These are phyloP conservation scores for Isaurus tuberculatus DNA, from an alignment of 92 coral and sea anemone genomes.

Conservation along the genomic window DNA sequence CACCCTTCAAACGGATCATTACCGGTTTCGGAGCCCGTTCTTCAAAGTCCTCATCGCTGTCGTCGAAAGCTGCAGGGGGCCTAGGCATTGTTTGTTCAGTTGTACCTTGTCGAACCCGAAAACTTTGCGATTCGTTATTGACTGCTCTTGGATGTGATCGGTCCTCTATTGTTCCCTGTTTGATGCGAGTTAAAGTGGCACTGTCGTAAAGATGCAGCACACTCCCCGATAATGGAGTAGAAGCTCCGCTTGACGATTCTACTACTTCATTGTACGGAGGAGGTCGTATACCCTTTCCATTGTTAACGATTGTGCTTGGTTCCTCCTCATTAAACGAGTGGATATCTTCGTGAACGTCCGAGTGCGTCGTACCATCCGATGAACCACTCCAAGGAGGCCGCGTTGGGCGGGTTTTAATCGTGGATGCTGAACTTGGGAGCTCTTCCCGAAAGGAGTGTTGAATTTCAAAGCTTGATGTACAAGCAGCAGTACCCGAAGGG, in stretches of 20 bases:
- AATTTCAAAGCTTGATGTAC: constrained; percentile 60
- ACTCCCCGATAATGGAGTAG: constrained; percentile 57
- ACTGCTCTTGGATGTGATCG: constrained; percentile 43
- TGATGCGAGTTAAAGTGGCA: constrained; percentile 53
- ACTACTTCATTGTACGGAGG: constrained; percentile 86
- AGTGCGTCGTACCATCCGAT: constrained; percentile 56
- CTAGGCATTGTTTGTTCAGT: constrained; percentile 67
- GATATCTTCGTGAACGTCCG: constrained; percentile 61
- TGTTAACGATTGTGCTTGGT: constrained; percentile 71
- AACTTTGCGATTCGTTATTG: constrained; percentile 52
- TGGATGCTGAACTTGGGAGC: constrained; percentile 75
- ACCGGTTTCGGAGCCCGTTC: constrained; percentile 68
- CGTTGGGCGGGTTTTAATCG: constrained; percentile 63
- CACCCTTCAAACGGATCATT: constrained; percentile 55
- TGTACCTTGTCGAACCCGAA: constrained; percentile 68
- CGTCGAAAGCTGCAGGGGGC: constrained; percentile 56
- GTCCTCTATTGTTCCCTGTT: constrained; percentile 42
- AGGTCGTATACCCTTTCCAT: constrained; percentile 66
- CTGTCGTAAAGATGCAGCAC: constrained; percentile 67
- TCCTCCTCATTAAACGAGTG: constrained; percentile 88
- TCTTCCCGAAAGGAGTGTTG: constrained; percentile 90
- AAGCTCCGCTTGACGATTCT: constrained; percentile 56
- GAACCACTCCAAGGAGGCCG: constrained; percentile 72
- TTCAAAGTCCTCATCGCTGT: constrained; percentile 32
- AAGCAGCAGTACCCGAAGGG: constrained; percentile 41